phyloP scores from a whole-genome alignment of 2,113 vertebrate genomes.

The Colinus virginianus region DNA sequence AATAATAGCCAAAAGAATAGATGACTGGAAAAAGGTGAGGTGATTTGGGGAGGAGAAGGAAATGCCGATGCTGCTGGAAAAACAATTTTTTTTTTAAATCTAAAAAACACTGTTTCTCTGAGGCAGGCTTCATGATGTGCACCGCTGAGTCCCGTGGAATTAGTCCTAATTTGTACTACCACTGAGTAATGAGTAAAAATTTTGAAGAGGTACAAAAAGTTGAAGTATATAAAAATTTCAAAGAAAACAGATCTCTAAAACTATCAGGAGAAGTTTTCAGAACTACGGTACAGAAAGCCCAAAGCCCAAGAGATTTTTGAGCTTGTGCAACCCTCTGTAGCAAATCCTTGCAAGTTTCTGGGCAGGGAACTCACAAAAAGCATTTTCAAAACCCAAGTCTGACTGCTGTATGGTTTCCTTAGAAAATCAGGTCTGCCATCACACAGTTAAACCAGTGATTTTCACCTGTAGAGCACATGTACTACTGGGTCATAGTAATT shows the following conservation, averaged over 20 bases:
- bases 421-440: not conserved
- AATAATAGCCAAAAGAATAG: conserved; percentile 70
- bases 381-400: not conserved
- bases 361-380: not conserved
- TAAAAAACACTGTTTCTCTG: not conserved
- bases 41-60: conserved; percentile 73
- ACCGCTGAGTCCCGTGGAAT: not conserved
- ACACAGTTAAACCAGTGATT: not conserved
- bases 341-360: not conserved
- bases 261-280: not conserved
- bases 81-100: not conserved
- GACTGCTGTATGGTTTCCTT: not conserved
- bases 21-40: conserved; percentile 74
- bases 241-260: conserved; percentile 13
- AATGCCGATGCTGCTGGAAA: conserved; percentile 61
- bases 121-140: not conserved
- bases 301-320: conserved; percentile 3
- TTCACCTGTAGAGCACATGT: not conserved
- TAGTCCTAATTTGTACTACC: not conserved
- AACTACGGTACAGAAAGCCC: not conserved
- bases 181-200: not conserved
- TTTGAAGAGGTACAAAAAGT: not conserved
- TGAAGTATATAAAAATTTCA: not conserved
- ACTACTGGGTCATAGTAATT: not conserved
- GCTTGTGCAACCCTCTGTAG: conserved; percentile 8